phyloP scores from a whole-genome alignment of 1,140 invertebrate genomes.

The Scaptomyza pallida region DNA sequence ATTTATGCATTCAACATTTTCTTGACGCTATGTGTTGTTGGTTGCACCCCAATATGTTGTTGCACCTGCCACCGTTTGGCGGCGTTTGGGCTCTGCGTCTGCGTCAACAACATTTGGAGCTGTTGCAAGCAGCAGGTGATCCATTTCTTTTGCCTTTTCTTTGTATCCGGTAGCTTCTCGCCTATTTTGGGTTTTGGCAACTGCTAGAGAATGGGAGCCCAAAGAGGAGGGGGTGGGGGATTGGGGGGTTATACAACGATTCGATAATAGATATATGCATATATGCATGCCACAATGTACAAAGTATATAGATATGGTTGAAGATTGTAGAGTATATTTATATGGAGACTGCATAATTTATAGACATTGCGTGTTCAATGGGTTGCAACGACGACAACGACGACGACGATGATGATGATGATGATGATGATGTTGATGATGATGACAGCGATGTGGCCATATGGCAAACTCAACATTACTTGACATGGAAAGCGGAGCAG shows the following conservation, averaged over 20 bases:
- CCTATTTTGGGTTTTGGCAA: conserved; percentile 74
- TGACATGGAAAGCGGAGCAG: conserved; percentile 27
- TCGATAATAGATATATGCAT: conserved; percentile 72
- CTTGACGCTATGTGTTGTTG: no score
- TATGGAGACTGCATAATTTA: conserved; percentile 71
- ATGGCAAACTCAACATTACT: conserved; percentile 44
- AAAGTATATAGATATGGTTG: conserved; percentile 28
- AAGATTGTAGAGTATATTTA: conserved; percentile 21
- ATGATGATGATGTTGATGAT: conserved; percentile 20
- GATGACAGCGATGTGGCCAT: conserved; percentile 54
- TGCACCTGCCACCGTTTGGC: conserved; percentile 74
- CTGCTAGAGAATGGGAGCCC: conserved; percentile 81
- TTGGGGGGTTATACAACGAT: conserved; percentile 58
- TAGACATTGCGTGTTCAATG: conserved; percentile 80
- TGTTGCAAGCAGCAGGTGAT: conserved; percentile 74
- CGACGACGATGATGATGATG: neutral
- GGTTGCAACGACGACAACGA: conserved; percentile 61
- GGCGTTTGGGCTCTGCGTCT: conserved; percentile 49
- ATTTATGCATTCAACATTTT: conserved; percentile 82
- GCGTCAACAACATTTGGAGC: conserved; percentile 43
- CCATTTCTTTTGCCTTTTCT: conserved; percentile 71
- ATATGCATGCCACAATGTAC: conserved; percentile 4
- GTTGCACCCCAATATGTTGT: no score
- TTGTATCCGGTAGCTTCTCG: conserved; percentile 68
- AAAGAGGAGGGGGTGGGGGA: conserved; percentile 58